Conservation (phyloP, 92 coral and sea anemone genomes). For the Paramuricea clavata region DNA sequence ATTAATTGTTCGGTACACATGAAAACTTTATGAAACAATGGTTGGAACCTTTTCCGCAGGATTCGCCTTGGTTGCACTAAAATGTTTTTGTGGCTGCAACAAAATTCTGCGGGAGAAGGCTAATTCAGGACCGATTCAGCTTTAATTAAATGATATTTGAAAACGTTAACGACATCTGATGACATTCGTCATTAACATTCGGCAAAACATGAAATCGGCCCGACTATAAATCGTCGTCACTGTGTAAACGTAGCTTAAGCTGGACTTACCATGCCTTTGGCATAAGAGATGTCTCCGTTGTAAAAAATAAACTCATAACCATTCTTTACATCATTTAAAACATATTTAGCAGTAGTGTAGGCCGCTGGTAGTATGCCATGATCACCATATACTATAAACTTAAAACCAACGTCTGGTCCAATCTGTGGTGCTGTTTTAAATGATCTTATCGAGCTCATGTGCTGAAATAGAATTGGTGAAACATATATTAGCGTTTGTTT, state of each 20-base stretch:
- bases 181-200: no score
- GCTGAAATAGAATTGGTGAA: conserved; percentile 3
- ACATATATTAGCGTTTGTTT: neutral
- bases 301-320: conserved; percentile 78
- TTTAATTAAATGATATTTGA: no score
- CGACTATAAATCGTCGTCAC: neutral
- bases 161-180: no score
- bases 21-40: no score
- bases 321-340: conserved; percentile 58
- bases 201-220: neutral
- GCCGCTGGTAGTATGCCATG: conserved; percentile 84
- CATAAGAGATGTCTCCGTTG: conserved; percentile 87
- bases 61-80: no score
- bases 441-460: conserved; percentile 39
- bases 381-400: conserved; percentile 84
- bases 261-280: conserved; percentile 77
- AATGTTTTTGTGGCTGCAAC: no score
- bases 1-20: no score
- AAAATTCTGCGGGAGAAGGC: no score
- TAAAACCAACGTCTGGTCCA: conserved; percentile 81
- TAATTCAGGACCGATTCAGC: no score
- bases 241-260: neutral
- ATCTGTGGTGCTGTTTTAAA: conserved; percentile 75
- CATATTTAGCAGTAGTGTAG: conserved; percentile 72
- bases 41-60: no score